Conservation (phyloP, 2,888 invertebrate species). For the Aphodius granarius region DNA sequence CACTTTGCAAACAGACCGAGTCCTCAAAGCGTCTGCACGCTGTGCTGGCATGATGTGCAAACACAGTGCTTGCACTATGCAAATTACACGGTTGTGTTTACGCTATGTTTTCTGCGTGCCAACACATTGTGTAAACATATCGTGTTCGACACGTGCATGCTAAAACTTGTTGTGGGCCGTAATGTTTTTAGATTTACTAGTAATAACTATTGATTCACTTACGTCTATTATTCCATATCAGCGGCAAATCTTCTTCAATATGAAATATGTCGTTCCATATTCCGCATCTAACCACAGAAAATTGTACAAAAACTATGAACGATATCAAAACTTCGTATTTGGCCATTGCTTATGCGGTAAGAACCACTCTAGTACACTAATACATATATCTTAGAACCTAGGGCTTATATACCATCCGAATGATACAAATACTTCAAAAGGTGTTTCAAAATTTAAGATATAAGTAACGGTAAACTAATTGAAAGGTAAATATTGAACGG, state of each 20-base stretch:
- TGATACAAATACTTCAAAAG: background rate
- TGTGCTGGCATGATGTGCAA: too few species aligned
- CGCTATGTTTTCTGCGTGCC: too few species aligned
- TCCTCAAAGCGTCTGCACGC: too few species aligned
- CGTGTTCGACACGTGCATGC: too few species aligned
- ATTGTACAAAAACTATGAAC: background rate
- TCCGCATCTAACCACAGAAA: background rate
- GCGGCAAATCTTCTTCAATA: background rate
- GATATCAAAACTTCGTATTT: background rate
- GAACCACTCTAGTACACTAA: constrained; percentile 1
- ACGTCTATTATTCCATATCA: constrained; percentile 22
- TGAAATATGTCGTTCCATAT: background rate
- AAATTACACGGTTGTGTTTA: too few species aligned
- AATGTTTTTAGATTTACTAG: too few species aligned
- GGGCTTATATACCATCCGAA: background rate
- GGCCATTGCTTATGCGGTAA: constrained; percentile 2
- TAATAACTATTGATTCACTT: background rate
- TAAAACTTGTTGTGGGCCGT: too few species aligned
- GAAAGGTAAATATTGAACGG: constrained; percentile 18
- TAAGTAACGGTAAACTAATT: constrained; percentile 24
- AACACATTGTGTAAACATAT: too few species aligned
- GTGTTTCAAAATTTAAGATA: background rate
- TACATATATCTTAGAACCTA: background rate
- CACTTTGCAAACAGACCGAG: too few species aligned
- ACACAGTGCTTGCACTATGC: too few species aligned